Percentiles rank a stretch among this genome's conserved stretches.
These are phyloP conservation scores for Gonioctena quinquepunctata DNA, from an alignment of 1,140 invertebrate species.

Conservation along the genomic window DNA sequence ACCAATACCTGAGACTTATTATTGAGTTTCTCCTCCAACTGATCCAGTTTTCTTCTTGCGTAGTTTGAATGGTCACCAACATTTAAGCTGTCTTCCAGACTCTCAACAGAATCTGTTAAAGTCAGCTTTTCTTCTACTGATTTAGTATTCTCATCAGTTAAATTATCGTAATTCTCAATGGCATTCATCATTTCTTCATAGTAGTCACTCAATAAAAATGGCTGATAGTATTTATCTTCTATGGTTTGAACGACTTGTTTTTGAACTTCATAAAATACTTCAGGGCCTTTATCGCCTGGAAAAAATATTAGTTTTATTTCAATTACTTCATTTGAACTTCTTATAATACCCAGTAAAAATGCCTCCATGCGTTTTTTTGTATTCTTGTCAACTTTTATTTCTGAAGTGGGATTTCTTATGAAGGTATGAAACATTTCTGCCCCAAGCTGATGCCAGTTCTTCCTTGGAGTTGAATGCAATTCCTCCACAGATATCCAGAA, in stretches of 20 bases:
- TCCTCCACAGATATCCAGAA: constrained; percentile 90
- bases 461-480: constrained; percentile 71
- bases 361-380: constrained; percentile 82
- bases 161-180: constrained; percentile 68
- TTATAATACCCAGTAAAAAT: constrained; percentile 66
- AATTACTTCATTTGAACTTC: not conserved
- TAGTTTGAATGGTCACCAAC: constrained; percentile 83
- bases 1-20: constrained; percentile 73
- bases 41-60: constrained; percentile 78
- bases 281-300: constrained; percentile 79
- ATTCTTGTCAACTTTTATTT: constrained; percentile 78
- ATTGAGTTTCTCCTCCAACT: constrained; percentile 76
- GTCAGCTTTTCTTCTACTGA: constrained; percentile 60
- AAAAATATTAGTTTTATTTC: not conserved
- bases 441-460: constrained; percentile 83
- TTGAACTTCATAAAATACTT: constrained; percentile 87
- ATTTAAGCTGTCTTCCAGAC: constrained; percentile 60
- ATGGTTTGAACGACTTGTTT: constrained; percentile 76
- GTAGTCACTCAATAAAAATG: constrained; percentile 83
- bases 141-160: constrained; percentile 51
- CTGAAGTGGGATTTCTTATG: constrained; percentile 75
- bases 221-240: constrained; percentile 86
- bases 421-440: constrained; percentile 90
- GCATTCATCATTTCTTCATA: constrained; percentile 78
- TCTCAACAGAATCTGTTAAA: constrained; percentile 59